Percentiles rank a stretch among this genome's conserved stretches.
These are phyloP conservation scores for Synanthedon formicaeformis DNA, from an alignment of 2,888 invertebrate species.

Conservation along the genomic window DNA sequence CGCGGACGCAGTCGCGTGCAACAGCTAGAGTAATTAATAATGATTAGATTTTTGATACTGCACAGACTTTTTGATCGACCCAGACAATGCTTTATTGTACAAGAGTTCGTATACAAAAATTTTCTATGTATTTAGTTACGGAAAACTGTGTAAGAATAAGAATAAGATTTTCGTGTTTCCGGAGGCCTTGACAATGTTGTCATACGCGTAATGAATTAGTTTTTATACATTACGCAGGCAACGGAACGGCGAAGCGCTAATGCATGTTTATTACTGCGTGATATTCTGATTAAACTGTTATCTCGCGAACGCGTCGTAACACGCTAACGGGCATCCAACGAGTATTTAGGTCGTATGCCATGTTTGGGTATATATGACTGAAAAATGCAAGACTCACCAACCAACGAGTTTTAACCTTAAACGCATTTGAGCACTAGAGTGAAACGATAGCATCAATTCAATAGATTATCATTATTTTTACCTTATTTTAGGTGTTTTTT, in stretches of 20 bases:
- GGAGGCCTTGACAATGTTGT: conserved; percentile 32
- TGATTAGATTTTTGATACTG: too few relatives aligned
- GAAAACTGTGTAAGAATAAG: too few relatives aligned
- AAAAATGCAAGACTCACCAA: too few relatives aligned
- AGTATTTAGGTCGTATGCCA: neutral
- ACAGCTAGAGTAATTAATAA: too few relatives aligned
- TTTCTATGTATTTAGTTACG: too few relatives aligned
- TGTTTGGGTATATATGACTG: neutral
- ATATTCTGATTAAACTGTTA: conserved; percentile 62
- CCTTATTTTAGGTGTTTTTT: neutral
- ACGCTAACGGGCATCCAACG: conserved; percentile 25
- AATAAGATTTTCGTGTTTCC: neutral
- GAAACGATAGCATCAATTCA: conserved; percentile 36
- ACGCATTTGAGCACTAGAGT: conserved; percentile 17
- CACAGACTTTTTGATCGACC: too few relatives aligned
- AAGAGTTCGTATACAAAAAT: too few relatives aligned
- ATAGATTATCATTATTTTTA: neutral
- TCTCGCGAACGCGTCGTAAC: conserved; percentile 42
- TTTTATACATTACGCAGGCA: neutral
- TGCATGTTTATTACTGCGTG: conserved; percentile 55
- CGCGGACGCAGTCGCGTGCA: too few relatives aligned
- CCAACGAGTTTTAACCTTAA: too few relatives aligned
- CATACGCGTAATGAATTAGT: neutral
- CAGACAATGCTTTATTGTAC: too few relatives aligned
- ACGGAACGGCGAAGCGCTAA: conserved; percentile 26